Evolutionary conservation across 2,888 invertebrate genomes (phyloP), one percentile per base, ranked within the genome.

Genomic region (Xestoiulus laeticollis): DNA sequence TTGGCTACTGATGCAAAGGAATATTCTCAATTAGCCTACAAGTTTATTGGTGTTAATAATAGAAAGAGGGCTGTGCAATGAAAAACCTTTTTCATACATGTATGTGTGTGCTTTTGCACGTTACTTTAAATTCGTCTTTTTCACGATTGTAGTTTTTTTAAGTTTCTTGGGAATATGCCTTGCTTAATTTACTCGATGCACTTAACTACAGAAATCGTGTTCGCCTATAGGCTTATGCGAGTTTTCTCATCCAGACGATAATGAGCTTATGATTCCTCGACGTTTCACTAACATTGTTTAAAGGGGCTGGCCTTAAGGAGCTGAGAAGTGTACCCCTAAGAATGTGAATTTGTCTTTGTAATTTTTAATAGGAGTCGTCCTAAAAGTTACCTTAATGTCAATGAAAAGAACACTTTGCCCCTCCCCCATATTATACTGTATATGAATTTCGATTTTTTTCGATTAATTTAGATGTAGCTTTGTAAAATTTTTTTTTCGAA

Each of bases 191-290:
- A 22, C 26, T 19, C 26, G 26, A 68, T 68, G 68, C 22, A 68
- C 68, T 68, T 68, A 68, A 68, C 68, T 68, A 19, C 19, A n/a
- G 26, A 22, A 68, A 68, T 68, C 68, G 10, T 68, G 68, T 68
- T 68, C 12, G 68, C 68, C 68, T 26, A 0, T 68, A 68, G 26
- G 26, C 26, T 68, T 26, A 68, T 19, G 6, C 5, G 68, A 26
- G 5, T 26, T 12, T 68, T 68, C 68, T 16, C 26, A 26, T 68
- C 22, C 4, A 68, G 1, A 68, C 68, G 5, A 68, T 68, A 68
- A 68, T 68, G 68, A 26, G 68, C 68, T 68, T 68, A 68, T 68
- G 68, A 68, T 68, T 68, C 19, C 68, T 68, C n/a, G n/a, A 26
- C 68, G 26, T 26, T 68, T 68, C 68, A 26, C 68, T 68, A 68